phyloP scores from a whole-genome alignment of 2,888 invertebrate species.

The Metopia argyrocephala region DNA sequence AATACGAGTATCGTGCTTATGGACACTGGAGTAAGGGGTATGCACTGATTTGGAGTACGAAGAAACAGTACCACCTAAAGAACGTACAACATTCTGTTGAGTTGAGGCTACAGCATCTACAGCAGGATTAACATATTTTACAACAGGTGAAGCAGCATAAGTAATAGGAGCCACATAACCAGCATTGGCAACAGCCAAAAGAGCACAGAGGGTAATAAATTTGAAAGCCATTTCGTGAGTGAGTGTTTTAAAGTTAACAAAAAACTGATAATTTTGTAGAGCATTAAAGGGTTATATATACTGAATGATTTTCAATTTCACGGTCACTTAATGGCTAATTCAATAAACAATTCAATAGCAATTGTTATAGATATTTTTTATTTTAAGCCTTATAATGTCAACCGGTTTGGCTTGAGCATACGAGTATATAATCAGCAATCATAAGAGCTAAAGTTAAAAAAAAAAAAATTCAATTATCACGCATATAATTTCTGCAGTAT shows the following conservation, averaged over 20 bases:
- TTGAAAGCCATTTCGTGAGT: slow-evolving; percentile 74
- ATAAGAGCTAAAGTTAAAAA: neutral
- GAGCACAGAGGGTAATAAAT: slow-evolving; percentile 82
- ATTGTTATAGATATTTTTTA: neutral
- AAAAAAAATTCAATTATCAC: slow-evolving; percentile 1
- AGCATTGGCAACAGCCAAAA: slow-evolving; percentile 83
- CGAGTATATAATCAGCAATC: neutral
- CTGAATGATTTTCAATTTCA: slow-evolving; percentile 1
- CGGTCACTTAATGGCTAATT: slow-evolving; percentile 10
- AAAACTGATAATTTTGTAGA: slow-evolving; percentile 34
- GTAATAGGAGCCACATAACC: slow-evolving; percentile 79
- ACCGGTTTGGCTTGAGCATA: slow-evolving; percentile 10
- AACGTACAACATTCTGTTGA: slow-evolving; percentile 81
- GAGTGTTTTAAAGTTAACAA: slow-evolving; percentile 1
- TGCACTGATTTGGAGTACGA: slow-evolving; percentile 82
- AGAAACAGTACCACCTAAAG: slow-evolving; percentile 81
- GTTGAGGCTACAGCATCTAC: slow-evolving; percentile 77
- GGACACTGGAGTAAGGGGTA: slow-evolving; percentile 82
- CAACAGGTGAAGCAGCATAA: slow-evolving; percentile 73
- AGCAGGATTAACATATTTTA: slow-evolving; percentile 75
- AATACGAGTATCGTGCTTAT: slow-evolving; percentile 80
- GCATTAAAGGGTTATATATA: slow-evolving; percentile 26
- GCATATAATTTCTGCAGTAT: neutral
- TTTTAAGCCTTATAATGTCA: neutral
- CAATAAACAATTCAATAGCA: neutral